Base-by-base conservation (phyloP, 2,888 invertebrate genomes). In the Ophion ellenae region DNA sequence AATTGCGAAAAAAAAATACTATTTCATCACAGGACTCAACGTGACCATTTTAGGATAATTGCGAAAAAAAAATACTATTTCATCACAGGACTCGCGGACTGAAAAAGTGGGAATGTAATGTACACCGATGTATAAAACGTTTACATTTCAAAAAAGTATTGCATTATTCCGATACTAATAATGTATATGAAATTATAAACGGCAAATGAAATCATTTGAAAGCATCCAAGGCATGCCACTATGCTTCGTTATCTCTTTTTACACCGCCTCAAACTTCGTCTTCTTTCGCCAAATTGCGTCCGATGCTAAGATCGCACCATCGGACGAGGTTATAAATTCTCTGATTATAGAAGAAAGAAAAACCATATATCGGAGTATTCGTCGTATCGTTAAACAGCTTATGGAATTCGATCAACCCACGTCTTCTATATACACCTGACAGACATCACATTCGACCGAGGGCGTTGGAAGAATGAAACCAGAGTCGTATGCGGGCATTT, bases 181-280 rank as follows among this genome's bases (percentile, higher is more conserved):
- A 83, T 71, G 69, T 67, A 76, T 76, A 59, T 63, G 57, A 82
- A 82, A 78, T 74, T 28, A 81, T 82, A 90, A 89, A 89, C 87
- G 89, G 90, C 90, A 90, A 90, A 90, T 89, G 75, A 89, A 90
- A 89, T 88, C 79, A 87, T 90, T 86, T 89, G 86, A 83, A 90
- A 89, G 90, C 90, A 91, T 90, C 89, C 89, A 90, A 87, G 88
- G 90, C 91, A 91, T 91, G 90, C 91, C 87, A 90, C 90, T 90
- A 89, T 86, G 83, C 87, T 86, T 79, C 75, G 79, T 69, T 79
- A 45, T 70, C 11, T 79, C 53, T 78, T 74, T 66, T 14, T 74
- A 67, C 80, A 81, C 28, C 67, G 59, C 59, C 17, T 17, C 64
- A 64, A 64, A 32, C 67, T 47, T 71, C 64, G 14, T 73, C 61